These are phyloP conservation scores for Pristionchus pacificus DNA, from an alignment of 1,140 invertebrate species.

Conservation along the genomic window DNA sequence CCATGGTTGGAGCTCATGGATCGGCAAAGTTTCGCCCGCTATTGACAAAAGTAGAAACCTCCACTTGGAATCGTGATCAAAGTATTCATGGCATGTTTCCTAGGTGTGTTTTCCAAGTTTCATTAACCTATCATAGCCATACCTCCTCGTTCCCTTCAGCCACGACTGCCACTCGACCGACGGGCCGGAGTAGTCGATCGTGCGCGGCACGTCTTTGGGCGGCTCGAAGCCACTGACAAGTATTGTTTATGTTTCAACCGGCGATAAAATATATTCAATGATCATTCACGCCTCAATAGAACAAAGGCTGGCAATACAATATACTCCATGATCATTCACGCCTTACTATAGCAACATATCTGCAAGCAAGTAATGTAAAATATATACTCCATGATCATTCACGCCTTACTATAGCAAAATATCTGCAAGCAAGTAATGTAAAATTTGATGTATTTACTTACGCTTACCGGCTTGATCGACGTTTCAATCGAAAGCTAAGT, in stretches of 20 bases:
- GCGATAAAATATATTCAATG: background rate
- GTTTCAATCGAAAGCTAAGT: no score
- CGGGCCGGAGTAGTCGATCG: constrained; percentile 20
- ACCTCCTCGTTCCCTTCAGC: constrained; percentile 38
- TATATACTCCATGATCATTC: background rate
- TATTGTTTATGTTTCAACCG: background rate
- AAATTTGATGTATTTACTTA: no score
- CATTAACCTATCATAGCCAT: no score
- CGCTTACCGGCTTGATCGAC: no score
- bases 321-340: background rate
- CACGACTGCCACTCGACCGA: constrained; percentile 44
- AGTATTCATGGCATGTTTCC: no score
- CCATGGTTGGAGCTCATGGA: no score
- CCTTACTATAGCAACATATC: background rate
- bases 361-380: background rate
- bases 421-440: no score
- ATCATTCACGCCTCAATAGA: background rate
- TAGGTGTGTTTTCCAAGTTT: no score
- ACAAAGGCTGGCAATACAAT: background rate
- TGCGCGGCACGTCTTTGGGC: background rate
- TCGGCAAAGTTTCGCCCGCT: no score
- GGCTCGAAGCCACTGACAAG: constrained; percentile 46
- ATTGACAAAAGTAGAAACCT: no score
- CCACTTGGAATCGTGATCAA: no score
- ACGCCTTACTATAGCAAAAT: background rate